Conservation (phyloP, 2,797 vertebrate species). For the Myotis vivesi region DNA sequence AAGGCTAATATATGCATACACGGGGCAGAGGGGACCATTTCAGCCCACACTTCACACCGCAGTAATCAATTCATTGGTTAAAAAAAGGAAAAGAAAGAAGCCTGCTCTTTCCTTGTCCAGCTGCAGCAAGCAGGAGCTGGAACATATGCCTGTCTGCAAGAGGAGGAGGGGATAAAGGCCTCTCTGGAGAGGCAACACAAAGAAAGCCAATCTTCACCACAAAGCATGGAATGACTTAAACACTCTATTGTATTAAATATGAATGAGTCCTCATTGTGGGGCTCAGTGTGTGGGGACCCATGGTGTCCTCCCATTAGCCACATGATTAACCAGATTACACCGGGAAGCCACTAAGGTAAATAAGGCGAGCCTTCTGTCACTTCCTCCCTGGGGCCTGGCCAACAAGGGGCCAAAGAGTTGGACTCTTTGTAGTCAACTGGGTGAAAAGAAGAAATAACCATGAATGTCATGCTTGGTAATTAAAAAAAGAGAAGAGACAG, state of each 20-base stretch:
- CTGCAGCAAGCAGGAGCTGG: constrained; percentile 90
- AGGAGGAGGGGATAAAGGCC: constrained; percentile 79
- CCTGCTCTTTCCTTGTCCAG: constrained; percentile 84
- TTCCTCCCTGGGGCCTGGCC: constrained; percentile 86
- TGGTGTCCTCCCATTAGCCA: constrained; percentile 93
- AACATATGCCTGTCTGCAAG: constrained; percentile 93
- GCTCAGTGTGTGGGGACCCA: constrained; percentile 87
- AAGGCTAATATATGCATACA: constrained; percentile 81
- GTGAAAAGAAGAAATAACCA: constrained; percentile 82
- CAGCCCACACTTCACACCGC: constrained; percentile 76
- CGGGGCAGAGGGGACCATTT: constrained; percentile 50
- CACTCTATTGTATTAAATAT: constrained; percentile 96
- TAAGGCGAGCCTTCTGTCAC: constrained; percentile 96
- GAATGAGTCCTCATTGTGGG: constrained; percentile 94
- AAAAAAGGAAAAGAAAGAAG: constrained; percentile 40
- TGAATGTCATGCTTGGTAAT: constrained; percentile 85
- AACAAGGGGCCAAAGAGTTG: constrained; percentile 81
- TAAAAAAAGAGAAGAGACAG: constrained; percentile 44
- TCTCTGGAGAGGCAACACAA: constrained; percentile 89
- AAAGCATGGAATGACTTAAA: constrained; percentile 95
- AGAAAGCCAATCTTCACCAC: constrained; percentile 91
- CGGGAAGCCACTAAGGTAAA: constrained; percentile 94
- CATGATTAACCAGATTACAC: constrained; percentile 99
- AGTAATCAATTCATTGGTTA: constrained; percentile 81
- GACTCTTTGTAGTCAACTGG: constrained; percentile 87